Conservation (phyloP, 2,888 invertebrate genomes). For the Sarcophaga rosellei region DNA sequence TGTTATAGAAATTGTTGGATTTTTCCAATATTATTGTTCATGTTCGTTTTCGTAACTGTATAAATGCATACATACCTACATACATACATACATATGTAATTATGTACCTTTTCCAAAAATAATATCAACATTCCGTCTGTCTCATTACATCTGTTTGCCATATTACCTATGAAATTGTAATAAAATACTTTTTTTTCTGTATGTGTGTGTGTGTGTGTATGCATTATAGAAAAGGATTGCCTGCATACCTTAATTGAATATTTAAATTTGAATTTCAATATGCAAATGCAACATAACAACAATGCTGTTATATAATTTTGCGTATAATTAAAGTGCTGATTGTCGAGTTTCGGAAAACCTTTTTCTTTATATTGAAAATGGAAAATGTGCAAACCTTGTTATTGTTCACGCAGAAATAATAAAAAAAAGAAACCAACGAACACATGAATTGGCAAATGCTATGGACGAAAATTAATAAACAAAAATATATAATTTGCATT, state of each 20-base stretch:
- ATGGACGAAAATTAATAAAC: background rate
- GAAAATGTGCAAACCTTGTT: constrained; percentile 50
- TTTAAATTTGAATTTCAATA: constrained; percentile 61
- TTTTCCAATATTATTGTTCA: background rate
- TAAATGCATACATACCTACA: background rate
- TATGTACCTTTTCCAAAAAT: background rate
- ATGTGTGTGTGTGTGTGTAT: background rate
- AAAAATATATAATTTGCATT: constrained; percentile 59
- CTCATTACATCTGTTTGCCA: background rate
- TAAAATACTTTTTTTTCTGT: background rate
- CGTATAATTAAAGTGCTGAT: constrained; percentile 62
- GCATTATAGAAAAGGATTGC: constrained; percentile 35
- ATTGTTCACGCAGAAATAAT: background rate
- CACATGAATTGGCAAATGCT: constrained; percentile 46
- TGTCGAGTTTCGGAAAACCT: constrained; percentile 21
- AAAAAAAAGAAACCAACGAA: background rate
- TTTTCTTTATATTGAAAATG: constrained; percentile 14
- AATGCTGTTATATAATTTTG: constrained; percentile 48
- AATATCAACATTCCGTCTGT: constrained; percentile 38
- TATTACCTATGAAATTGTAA: constrained; percentile 34
- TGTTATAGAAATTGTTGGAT: background rate
- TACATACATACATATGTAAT: background rate
- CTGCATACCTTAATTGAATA: constrained; percentile 58
- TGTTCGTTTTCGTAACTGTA: background rate
- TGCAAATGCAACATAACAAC: constrained; percentile 23